phyloP scores from a whole-genome alignment of 2,797 vertebrate species.

The Epinephelus malabaricus region DNA sequence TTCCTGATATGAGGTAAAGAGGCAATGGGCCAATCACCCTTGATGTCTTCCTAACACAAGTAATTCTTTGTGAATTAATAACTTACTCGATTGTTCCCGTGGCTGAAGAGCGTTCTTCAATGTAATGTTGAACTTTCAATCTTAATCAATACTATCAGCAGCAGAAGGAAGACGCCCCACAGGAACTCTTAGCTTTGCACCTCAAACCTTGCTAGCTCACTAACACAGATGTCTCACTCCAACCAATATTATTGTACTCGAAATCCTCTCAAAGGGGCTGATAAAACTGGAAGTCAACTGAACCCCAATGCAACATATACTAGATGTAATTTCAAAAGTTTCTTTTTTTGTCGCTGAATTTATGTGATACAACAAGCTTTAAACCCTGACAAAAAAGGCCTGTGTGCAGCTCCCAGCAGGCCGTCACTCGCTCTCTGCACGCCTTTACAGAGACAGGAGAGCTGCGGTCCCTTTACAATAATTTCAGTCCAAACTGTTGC shows the following conservation, averaged over 20 bases:
- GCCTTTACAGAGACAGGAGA: conserved; percentile 29
- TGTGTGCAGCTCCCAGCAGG: conserved; percentile 29
- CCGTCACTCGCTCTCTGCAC: conserved; percentile 28
- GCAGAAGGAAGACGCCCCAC: not conserved
- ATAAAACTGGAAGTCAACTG: conserved; percentile 9
- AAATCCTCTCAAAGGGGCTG: conserved; percentile 20
- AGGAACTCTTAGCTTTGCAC: conserved; percentile 14
- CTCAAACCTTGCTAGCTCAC: not conserved
- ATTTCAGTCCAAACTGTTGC: conserved; percentile 50
- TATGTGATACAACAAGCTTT: conserved; percentile 25
- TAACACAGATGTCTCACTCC: conserved; percentile 16
- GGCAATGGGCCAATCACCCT: not conserved
- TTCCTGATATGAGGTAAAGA: conserved; percentile 7
- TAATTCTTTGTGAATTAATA: too few relatives aligned
- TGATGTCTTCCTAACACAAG: not conserved
- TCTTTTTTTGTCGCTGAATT: conserved; percentile 12
- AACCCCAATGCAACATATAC: conserved; percentile 17
- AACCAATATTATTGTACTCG: not conserved
- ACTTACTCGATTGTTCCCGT: not conserved
- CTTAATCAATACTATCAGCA: conserved; percentile 20
- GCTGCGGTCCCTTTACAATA: conserved; percentile 48
- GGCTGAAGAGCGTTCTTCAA: not conserved
- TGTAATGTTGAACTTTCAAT: conserved; percentile 12
- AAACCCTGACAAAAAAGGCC: conserved; percentile 18
- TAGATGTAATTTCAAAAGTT: conserved; percentile 27